Percentiles rank a stretch among this genome's conserved stretches.
Evolutionary conservation across 2,113 vertebrate species (phyloP).

Genomic region (Phrynosoma platyrhinos): DNA sequence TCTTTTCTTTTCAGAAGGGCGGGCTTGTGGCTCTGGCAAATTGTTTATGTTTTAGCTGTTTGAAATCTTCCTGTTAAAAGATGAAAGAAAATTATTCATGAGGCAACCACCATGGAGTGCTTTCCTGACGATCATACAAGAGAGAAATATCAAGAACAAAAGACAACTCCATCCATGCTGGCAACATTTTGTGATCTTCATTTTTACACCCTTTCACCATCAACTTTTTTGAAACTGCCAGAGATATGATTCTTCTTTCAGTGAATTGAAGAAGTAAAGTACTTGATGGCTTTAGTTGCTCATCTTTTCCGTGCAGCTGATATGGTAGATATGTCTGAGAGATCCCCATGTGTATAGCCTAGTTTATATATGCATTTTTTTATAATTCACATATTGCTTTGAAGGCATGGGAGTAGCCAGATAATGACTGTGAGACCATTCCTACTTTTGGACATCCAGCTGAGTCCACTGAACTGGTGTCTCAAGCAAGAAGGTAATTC

Average conservation of each 20-base stretch:
- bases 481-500: background rate
- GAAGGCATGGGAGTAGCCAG: background rate
- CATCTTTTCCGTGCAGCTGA: background rate
- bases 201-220: constrained; percentile 36
- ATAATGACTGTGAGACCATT: background rate
- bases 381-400: background rate
- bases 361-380: background rate
- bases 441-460: background rate
- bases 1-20: background rate
- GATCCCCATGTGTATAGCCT: background rate
- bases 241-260: constrained; percentile 22
- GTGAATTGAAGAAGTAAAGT: constrained; percentile 20
- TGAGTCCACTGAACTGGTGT: background rate
- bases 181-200: constrained; percentile 55
- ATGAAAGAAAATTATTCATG: constrained; percentile 28
- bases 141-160: constrained; percentile 16
- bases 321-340: background rate
- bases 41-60: constrained; percentile 13
- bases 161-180: constrained; percentile 60
- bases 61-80: constrained; percentile 35
- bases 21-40: background rate
- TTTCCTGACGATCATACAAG: constrained; percentile 55
- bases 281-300: background rate
- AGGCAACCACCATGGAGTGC: constrained; percentile 28
- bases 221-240: constrained; percentile 44